Percentiles rank a stretch among this genome's conserved stretches.
Evolutionary conservation across 1,140 invertebrate genomes (phyloP).

Genomic region (Leptopilina clavipes): DNA sequence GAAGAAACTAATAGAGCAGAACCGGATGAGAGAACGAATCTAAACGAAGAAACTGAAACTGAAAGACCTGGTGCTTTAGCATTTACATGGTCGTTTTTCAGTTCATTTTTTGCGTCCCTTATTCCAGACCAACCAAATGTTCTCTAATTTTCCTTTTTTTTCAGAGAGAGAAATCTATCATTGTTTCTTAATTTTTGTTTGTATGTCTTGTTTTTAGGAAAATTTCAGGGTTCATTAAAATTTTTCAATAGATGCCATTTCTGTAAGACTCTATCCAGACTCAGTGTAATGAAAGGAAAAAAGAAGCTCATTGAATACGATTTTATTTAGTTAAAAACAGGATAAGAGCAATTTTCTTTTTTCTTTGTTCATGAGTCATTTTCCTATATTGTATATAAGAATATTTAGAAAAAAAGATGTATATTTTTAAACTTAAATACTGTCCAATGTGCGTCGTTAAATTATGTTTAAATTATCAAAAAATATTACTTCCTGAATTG

Average conservation of each 20-base stretch:
- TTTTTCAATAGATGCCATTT: conserved; percentile 21
- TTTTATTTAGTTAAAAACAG: background rate
- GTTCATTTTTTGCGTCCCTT: conserved; percentile 85
- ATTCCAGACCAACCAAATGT: conserved; percentile 83
- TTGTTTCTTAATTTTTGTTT: background rate
- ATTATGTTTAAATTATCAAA: too few relatives aligned
- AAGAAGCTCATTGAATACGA: background rate
- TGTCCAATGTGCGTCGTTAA: conserved; percentile 5
- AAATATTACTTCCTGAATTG: too few relatives aligned
- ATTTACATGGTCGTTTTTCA: conserved; percentile 85
- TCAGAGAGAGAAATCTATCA: background rate
- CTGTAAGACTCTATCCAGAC: background rate
- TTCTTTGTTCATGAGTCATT: background rate
- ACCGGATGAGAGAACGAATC: conserved; percentile 62
- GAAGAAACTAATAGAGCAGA: conserved; percentile 54
- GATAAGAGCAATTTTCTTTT: background rate
- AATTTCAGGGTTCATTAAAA: background rate
- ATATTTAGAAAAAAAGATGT: conserved; percentile 4
- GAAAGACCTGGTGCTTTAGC: conserved; percentile 79
- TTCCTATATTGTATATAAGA: background rate
- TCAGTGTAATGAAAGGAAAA: background rate
- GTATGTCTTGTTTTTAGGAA: too few relatives aligned
- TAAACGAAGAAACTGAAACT: conserved; percentile 70
- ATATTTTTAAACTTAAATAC: conserved; percentile 13
- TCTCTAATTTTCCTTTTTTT: conserved; percentile 70